Percentiles rank a stretch among this genome's conserved stretches.
phyloP scores from a whole-genome alignment of 2,888 invertebrate species.

The Drosophila cracens region DNA sequence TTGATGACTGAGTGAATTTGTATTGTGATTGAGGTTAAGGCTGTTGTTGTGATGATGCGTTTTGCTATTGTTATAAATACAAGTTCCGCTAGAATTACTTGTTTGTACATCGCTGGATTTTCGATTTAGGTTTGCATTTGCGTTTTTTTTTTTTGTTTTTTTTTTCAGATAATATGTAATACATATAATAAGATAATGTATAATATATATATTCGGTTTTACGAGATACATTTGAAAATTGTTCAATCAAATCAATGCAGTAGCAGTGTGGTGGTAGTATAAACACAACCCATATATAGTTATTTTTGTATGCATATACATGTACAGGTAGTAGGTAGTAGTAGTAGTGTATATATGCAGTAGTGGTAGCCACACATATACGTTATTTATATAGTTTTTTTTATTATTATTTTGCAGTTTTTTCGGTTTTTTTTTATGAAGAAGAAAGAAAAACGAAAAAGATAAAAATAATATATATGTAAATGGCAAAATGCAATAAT shows the following conservation, averaged over 20 bases:
- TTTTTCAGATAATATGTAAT: conserved; percentile 67
- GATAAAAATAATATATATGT: conserved; percentile 84
- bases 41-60: conserved; percentile 78
- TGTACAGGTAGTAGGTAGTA: conserved; percentile 80
- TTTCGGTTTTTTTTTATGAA: conserved; percentile 79
- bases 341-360: conserved; percentile 79
- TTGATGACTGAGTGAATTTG: conserved; percentile 54
- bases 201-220: conserved; percentile 69
- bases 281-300: conserved; percentile 83
- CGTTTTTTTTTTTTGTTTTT: conserved; percentile 46
- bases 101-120: conserved; percentile 85
- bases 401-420: conserved; percentile 71
- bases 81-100: conserved; percentile 85
- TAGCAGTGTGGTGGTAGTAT: conserved; percentile 81
- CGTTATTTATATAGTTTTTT: conserved; percentile 75
- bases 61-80: conserved; percentile 84
- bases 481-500: conserved; percentile 85
- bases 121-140: conserved; percentile 75
- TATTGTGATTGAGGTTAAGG: conserved; percentile 62
- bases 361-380: conserved; percentile 80
- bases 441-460: conserved; percentile 85
- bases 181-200: conserved; percentile 71
- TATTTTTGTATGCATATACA: conserved; percentile 82
- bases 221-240: conserved; percentile 81
- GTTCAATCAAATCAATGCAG: conserved; percentile 83